Conservation (phyloP, 37 sponge, comb jelly and placozoan genomes). For the Halisarca cf. caerulea region DNA sequence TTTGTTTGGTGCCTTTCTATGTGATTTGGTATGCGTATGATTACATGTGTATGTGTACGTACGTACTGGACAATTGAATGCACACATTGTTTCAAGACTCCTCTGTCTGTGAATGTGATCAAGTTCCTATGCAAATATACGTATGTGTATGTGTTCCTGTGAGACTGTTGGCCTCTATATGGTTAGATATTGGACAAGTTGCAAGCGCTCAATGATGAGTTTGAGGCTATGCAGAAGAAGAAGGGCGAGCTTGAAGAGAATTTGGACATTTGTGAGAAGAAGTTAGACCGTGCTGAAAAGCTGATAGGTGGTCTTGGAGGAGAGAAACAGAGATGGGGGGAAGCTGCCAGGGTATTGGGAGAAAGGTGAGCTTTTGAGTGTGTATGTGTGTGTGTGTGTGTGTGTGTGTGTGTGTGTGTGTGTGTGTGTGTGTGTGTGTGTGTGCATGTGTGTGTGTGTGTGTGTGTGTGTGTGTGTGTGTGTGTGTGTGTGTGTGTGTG, state of each 20-base stretch:
- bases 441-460: too few relatives aligned
- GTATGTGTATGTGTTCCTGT: not conserved
- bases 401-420: not conserved
- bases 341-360: slow-evolving; percentile 85
- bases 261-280: slow-evolving; percentile 94
- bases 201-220: slow-evolving; percentile 88
- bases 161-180: not conserved
- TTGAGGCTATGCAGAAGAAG: slow-evolving; percentile 80
- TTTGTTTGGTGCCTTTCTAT: not conserved
- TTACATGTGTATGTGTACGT: too few relatives aligned
- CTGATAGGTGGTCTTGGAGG: slow-evolving; percentile 98
- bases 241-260: slow-evolving; percentile 78
- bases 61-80: too few relatives aligned
- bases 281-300: slow-evolving; percentile 94
- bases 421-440: not conserved
- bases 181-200: slow-evolving; percentile 78
- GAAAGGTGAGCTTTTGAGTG: slow-evolving; percentile 38
- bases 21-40: not conserved
- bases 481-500: too few relatives aligned
- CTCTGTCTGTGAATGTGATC: not conserved
- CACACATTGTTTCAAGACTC: too few relatives aligned
- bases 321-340: slow-evolving; percentile 95
- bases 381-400: slow-evolving; percentile 8
- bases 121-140: not conserved
- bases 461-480: too few relatives aligned